Base-by-base conservation (phyloP, 2,113 vertebrate species). In the Astatoreochromis straeleni region DNA sequence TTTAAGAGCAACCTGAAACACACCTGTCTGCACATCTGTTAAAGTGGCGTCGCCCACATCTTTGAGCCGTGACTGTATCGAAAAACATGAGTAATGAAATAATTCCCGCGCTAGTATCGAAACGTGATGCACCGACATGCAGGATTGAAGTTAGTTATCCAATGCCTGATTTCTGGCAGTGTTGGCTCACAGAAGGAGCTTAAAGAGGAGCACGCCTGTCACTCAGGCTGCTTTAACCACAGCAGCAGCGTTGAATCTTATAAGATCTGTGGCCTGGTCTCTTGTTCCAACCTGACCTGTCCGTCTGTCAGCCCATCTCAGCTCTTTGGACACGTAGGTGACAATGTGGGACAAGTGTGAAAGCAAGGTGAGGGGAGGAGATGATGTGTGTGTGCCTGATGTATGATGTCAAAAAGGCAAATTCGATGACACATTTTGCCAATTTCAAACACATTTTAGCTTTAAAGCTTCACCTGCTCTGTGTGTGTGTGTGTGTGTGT, bases 191-290 rank as follows among this genome's bases (percentile, higher is more conserved):
- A 60, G 73, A 54, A 81, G 21, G 57, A 68, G 75, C 90, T 90
- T 55, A 63, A 11, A 82, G 80, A 58, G 47, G 79, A 91, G 75
- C 73, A 60, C 68, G 35, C 79, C 93, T 91, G 90, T 91, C 92
- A 88, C 21, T 91, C 91, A 94, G 80, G 81, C 85, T 17, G 33
- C 19, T 19, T 89, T 93, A 81, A 89, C 92, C 91, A 93, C 91
- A 19, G 93, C 88, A 93, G 75, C 80, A 35, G 58, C 7, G 26
- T 83, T 80, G 81, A 85, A 65, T 91, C 90, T 94, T 85, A 80
- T 85, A 70, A 84, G 85, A 92, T 89, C 87, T 88, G 70, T 81
- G 78, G 81, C 68, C 47, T 40, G 68, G 70, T 68, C 51, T 68
- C 55, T 51, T 63, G 40, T 58, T 33, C 40, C 29, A n/a, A 60